A percentile compares a stretch with the other conserved stretches of the same genome.
Conservation (phyloP, 1,140 invertebrate species). For the Parasteatoda tepidariorum region DNA sequence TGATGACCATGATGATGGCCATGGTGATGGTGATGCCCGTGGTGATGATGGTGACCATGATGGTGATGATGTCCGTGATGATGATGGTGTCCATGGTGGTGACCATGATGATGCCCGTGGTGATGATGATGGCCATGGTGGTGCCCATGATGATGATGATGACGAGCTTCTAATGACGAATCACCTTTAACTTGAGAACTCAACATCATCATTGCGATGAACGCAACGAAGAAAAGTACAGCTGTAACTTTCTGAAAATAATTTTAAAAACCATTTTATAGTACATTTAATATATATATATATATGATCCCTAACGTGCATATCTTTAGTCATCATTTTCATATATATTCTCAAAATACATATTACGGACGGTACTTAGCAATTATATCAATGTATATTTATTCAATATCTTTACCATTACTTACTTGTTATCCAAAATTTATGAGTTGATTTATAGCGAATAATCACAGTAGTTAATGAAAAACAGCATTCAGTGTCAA, state of each 20-base stretch:
- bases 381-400: too few species aligned
- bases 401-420: too few species aligned
- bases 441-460: too few species aligned
- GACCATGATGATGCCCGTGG: slow-evolving; percentile 29
- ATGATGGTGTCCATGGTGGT: not conserved
- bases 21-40: slow-evolving; percentile 17
- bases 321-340: not conserved
- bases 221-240: not conserved
- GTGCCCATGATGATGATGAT: slow-evolving; percentile 29
- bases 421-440: too few species aligned
- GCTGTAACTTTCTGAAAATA: slow-evolving; percentile 12
- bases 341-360: not conserved
- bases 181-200: not conserved
- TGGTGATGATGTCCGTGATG: slow-evolving; percentile 8
- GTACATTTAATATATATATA: not conserved
- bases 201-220: not conserved
- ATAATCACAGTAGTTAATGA: too few species aligned
- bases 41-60: slow-evolving; percentile 4
- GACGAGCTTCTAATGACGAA: slow-evolving; percentile 18
- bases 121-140: slow-evolving; percentile 27
- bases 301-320: not conserved
- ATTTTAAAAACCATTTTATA: not conserved
- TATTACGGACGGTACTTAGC: not conserved
- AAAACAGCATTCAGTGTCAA: too few species aligned
- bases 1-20: slow-evolving; percentile 3